A percentile compares a stretch with the other conserved stretches of the same genome.
These are phyloP conservation scores for Salpingus planirostris DNA, from an alignment of 2,888 invertebrate species.

Conservation along the genomic window DNA sequence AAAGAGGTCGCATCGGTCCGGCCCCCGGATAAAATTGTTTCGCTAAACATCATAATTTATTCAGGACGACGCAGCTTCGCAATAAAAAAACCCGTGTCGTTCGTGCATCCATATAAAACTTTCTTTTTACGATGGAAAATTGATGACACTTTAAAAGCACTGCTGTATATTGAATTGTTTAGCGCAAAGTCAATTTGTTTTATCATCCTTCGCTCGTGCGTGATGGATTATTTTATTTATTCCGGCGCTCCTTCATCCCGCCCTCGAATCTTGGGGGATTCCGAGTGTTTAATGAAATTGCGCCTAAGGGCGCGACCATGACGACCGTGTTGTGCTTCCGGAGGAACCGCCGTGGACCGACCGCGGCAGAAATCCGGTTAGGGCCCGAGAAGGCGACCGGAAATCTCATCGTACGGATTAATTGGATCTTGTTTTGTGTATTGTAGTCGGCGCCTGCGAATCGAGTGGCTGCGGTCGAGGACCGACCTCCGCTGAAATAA, in stretches of 20 bases:
- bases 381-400: constrained; percentile 6
- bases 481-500: background rate
- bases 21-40: constrained; percentile 12
- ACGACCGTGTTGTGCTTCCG: constrained; percentile 5
- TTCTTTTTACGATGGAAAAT: constrained; percentile 9
- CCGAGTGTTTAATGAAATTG: constrained; percentile 1
- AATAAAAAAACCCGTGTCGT: constrained; percentile 6
- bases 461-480: constrained; percentile 2
- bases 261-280: background rate
- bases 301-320: background rate
- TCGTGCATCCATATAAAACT: constrained; percentile 9
- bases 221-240: constrained; percentile 10
- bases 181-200: constrained; percentile 5
- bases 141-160: constrained; percentile 10
- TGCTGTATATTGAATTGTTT: constrained; percentile 8
- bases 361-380: constrained; percentile 11
- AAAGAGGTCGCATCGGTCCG: no score
- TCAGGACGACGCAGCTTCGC: constrained; percentile 8
- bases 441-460: constrained; percentile 5
- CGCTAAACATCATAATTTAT: constrained; percentile 12
- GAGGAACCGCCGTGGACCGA: constrained; percentile 6
- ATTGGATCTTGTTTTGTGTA: constrained; percentile 12
- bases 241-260: background rate
- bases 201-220: no score
- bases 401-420: constrained; percentile 12